Evolutionary conservation across 2,888 invertebrate species (phyloP).

Genomic region (Empis stercorea): DNA sequence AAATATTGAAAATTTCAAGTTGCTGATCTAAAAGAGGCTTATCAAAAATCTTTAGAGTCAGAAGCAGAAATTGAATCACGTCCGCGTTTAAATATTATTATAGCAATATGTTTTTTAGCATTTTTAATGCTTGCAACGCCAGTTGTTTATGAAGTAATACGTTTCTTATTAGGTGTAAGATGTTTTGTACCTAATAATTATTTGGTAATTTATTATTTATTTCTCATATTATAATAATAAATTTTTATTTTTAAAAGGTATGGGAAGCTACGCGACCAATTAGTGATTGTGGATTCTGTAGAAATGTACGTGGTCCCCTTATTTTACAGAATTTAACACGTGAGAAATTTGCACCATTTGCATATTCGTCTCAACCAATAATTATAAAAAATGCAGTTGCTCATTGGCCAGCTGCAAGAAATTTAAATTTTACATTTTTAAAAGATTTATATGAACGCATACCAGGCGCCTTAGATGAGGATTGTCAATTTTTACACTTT

Average conservation of each 20-base stretch:
- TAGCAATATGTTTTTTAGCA: slow-evolving; percentile 20
- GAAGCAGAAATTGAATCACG: background rate
- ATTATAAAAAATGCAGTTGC: slow-evolving; percentile 61
- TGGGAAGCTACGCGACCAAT: slow-evolving; percentile 80
- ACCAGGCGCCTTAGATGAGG: slow-evolving; percentile 60
- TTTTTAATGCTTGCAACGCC: slow-evolving; percentile 33
- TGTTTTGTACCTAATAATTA: slow-evolving; percentile 76
- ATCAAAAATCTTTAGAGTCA: background rate
- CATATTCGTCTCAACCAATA: slow-evolving; percentile 68
- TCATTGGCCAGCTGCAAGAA: slow-evolving; percentile 62
- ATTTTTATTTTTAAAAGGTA: slow-evolving; percentile 24
- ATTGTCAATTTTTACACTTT: slow-evolving; percentile 79
- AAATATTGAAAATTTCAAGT: background rate
- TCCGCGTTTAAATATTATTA: background rate
- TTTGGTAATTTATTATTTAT: slow-evolving; percentile 30
- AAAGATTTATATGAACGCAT: slow-evolving; percentile 54
- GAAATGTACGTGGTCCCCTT: slow-evolving; percentile 46
- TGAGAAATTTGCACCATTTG: slow-evolving; percentile 55
- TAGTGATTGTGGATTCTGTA: slow-evolving; percentile 68
- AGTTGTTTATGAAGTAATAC: slow-evolving; percentile 29
- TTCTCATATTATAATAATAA: no score
- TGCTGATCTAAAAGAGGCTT: background rate
- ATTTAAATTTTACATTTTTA: slow-evolving; percentile 54
- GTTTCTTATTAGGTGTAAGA: slow-evolving; percentile 44
- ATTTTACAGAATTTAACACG: slow-evolving; percentile 54